A percentile compares a stretch with the other conserved stretches of the same genome.
Evolutionary conservation across 2,113 vertebrate genomes (phyloP).

Genomic region (Rhagologus leucostigma): DNA sequence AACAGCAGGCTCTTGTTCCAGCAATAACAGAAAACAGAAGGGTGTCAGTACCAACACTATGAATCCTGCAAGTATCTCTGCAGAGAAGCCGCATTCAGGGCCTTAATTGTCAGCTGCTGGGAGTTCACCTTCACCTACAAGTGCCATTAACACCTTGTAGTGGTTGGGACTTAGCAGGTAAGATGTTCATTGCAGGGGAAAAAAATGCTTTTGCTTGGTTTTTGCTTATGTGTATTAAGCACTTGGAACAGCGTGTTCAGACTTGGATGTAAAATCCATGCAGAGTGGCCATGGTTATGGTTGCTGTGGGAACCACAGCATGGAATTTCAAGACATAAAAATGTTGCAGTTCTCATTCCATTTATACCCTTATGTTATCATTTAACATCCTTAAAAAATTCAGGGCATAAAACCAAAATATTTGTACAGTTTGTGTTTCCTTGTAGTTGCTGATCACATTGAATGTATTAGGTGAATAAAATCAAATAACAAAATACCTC

Average conservation of each 20-base stretch:
- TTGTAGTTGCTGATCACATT: not conserved
- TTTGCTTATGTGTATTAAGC: not conserved
- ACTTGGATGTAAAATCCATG: not conserved
- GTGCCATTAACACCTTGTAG: not conserved
- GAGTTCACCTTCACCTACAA: not conserved
- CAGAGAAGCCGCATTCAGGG: not conserved
- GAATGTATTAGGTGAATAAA: not conserved
- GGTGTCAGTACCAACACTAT: not conserved
- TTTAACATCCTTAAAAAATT: not conserved
- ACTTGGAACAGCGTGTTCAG: not conserved
- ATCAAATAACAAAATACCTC: not conserved
- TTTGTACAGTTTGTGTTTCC: not conserved
- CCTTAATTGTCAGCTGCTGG: not conserved
- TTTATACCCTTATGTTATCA: not conserved
- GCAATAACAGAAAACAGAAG: not conserved
- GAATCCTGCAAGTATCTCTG: not conserved
- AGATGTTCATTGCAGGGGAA: not conserved
- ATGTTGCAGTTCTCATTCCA: not conserved
- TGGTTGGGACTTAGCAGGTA: not conserved
- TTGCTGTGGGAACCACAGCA: slow-evolving; percentile 31
- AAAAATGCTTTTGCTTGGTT: not conserved
- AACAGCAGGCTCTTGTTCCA: not conserved
- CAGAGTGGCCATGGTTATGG: not conserved
- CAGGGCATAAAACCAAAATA: not conserved
- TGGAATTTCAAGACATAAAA: not conserved